Percentiles rank a stretch among this genome's conserved stretches.
phyloP scores from a whole-genome alignment of 2,113 vertebrate genomes.

The Paramormyrops kingsleyae region DNA sequence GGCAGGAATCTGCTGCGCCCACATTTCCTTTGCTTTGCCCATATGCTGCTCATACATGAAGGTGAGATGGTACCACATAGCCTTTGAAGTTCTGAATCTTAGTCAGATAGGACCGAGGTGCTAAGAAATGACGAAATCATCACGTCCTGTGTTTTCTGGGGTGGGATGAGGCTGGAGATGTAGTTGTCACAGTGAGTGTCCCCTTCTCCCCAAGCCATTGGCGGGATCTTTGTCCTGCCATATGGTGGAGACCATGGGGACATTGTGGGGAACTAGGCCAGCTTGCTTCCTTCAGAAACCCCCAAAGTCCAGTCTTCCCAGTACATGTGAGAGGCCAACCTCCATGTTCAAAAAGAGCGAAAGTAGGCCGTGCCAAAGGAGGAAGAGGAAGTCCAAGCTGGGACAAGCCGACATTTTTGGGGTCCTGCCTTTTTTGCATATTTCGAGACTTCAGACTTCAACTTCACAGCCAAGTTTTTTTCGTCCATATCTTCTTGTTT shows the following conservation, averaged over 20 bases:
- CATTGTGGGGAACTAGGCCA: conserved; percentile 40
- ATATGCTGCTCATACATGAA: not conserved
- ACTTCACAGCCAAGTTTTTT: not conserved
- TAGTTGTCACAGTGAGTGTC: not conserved
- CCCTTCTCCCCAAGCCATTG: conserved; percentile 15
- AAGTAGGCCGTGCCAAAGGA: conserved; percentile 41
- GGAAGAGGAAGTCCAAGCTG: conserved; percentile 24
- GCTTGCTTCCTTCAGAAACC: conserved; percentile 20
- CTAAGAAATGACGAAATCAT: not conserved
- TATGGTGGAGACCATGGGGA: conserved; percentile 41
- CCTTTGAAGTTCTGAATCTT: not conserved
- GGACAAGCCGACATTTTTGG: conserved; percentile 18
- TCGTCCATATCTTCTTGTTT: not conserved
- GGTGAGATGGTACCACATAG: not conserved
- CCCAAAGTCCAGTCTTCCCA: conserved; percentile 11
- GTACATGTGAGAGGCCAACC: not conserved
- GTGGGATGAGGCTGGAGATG: not conserved
- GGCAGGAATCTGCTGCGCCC: not conserved
- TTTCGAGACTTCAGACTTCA: not conserved
- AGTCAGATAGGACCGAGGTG: not conserved
- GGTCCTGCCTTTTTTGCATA: not conserved
- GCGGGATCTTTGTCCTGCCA: conserved; percentile 34
- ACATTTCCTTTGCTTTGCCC: not conserved
- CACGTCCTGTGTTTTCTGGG: not conserved
- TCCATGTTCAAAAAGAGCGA: conserved; percentile 8